Percentiles rank a stretch among this genome's conserved stretches.
Evolutionary conservation across 92 coral and sea anemone species (phyloP).

Genomic region (Meandrina meandrites): DNA sequence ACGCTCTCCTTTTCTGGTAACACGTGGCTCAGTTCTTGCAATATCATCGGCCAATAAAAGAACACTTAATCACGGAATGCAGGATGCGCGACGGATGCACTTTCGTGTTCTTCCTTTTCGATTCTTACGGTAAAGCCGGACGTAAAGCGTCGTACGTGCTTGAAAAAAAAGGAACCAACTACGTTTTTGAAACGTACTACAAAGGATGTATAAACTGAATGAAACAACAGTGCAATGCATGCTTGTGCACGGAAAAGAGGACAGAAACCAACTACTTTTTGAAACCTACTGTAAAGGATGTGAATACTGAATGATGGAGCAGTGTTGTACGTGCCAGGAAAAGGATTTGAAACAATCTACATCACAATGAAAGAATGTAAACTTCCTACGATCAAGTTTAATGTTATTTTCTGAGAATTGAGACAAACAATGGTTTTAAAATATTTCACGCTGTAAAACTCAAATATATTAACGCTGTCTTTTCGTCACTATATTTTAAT

Average conservation of each 20-base stretch:
- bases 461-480: not conserved
- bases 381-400: not conserved
- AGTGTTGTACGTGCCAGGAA: not conserved
- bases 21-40: not conserved
- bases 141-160: not conserved
- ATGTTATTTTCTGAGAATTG: not conserved
- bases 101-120: not conserved
- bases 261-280: not conserved
- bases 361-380: not conserved
- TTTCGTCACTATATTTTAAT: not conserved
- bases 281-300: not conserved
- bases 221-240: not conserved
- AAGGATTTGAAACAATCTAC: not conserved
- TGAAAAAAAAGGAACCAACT: not conserved
- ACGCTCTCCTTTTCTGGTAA: no score
- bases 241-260: not conserved
- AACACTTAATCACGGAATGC: not conserved
- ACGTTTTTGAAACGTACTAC: not conserved
- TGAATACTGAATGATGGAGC: not conserved
- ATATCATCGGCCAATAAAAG: not conserved
- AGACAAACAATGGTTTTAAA: not conserved
- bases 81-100: not conserved
- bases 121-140: no score
- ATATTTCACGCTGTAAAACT: not conserved
- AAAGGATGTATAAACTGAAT: not conserved